Base-by-base conservation (phyloP, 2,888 invertebrate species). In the Phaedon cochleariae region DNA sequence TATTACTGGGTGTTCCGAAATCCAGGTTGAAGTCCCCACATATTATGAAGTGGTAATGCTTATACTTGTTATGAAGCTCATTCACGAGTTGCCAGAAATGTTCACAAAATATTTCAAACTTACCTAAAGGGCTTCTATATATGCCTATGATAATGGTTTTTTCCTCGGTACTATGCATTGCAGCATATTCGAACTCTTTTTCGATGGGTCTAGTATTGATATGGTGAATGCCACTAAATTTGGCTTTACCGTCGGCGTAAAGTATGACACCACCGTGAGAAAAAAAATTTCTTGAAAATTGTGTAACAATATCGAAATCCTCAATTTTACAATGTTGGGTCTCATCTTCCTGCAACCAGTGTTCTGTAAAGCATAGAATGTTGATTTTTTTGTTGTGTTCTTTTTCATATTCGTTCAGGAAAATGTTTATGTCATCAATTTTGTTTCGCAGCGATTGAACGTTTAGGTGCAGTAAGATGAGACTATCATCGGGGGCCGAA, bases 291-390 rank as follows among this genome's bases (percentile, higher is more conserved):
- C 52, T 29, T 29, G 52, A 52, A 29, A 52, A 52, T 9, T 26
- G 52, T 52, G 52, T 29, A 52, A 52, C 29, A 26, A 52, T 29
- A n/a, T 52, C 52, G 29, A 52, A 52, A 29, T 52, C 52, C 52
- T 52, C 52, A 52, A 52, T 52, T 52, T 52, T 52, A 29, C 52
- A 52, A 52, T 52, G 15, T 26, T 52, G 26, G 52, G 52, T 52
- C 52, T 52, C 52, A 52, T 52, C 52, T 29, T 29, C 52, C 52
- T 29, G 52, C 52, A 52, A 17, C 52, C 52, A 52, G 52, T 52
- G 29, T 52, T 52, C 52, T 12, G 52, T 29, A 29, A 26, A 52
- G 17, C 17, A 29, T 52, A 41, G 15, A n/a, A 48, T 48, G 12
- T 48, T 48, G 48, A 31, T 17, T 55, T 55, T 41, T 41, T 15